Evolutionary conservation across 2,797 vertebrate species (phyloP), one percentile per base, ranked within the genome.

Genomic region (Semotilus atromaculatus): DNA sequence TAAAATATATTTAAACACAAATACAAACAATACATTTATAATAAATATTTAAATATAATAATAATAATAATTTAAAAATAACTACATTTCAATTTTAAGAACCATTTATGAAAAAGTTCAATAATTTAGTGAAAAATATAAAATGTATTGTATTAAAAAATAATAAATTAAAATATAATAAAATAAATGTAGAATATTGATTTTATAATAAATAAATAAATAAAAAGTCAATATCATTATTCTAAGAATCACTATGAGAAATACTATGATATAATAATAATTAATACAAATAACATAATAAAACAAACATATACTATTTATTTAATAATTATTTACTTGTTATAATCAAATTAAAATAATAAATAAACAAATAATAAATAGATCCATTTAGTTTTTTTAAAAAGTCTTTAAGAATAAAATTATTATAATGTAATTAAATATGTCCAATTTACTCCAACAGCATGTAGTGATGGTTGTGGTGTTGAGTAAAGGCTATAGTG

Each of bases 341-440:
- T 26, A 14, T 53, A 62, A 62, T 16, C 31, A 31, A 18, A 62
- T 16, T 16, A 1, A 31, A 18, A 58, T n/a, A 16, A 13, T 60
- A 13, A 23, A 5, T 6, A 10, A 21, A 36, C 6, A n/a, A 31
- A 18, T 1, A 18, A 16, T n/a, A 45, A 14, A 45, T 45, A 45
- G 13, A 1, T 43, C 0, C 38, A 2, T 40, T 3, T 23, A 2
- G 38, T 38, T 68, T 2, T n/a, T n/a, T n/a, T n/a, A n/a, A n/a
- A 2, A 68, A 40, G 5, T 38, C 21, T 70, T 68, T 21, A 36
- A 34, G 13, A 36, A 38, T 23, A 10, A 23, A 45, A 29, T 18
- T 1, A n/a, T 23, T 29, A 48, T 21, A 21, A 31, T 31, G 11
- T 11, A 73, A 31, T 11, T 0, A 13, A 31, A 31, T 31, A 73